A percentile compares a stretch with the other conserved stretches of the same genome.
Evolutionary conservation across 2,113 vertebrate species (phyloP).

Genomic region (Ia io): DNA sequence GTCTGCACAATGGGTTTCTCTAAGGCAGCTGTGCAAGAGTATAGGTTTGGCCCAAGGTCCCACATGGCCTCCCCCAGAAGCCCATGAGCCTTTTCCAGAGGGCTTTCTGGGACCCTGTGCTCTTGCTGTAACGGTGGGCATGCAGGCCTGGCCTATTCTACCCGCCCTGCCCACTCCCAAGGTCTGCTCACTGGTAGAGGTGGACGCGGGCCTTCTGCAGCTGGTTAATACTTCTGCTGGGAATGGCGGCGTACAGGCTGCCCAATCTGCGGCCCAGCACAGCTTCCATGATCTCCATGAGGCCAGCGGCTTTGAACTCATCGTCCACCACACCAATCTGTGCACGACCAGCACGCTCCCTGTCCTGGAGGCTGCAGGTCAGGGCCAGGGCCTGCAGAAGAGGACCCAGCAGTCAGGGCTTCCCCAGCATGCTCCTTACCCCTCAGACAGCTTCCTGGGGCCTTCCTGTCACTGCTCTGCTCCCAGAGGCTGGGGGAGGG

Average conservation of each 20-base stretch:
- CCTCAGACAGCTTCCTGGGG: neutral
- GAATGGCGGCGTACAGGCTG: rapidly evolving
- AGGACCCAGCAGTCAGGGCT: neutral
- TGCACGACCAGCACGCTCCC: slow-evolving; percentile 85
- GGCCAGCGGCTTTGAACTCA: slow-evolving; percentile 75
- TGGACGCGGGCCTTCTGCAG: slow-evolving; percentile 83
- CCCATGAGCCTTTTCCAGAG: neutral
- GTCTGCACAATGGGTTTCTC: neutral
- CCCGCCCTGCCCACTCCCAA: neutral
- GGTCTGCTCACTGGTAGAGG: slow-evolving; percentile 86
- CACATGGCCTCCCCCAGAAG: neutral
- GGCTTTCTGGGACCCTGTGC: neutral
- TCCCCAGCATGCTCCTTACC: rapidly evolving
- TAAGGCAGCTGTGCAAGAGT: neutral
- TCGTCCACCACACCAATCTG: slow-evolving; percentile 84
- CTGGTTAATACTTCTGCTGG: neutral
- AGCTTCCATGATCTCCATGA: slow-evolving; percentile 79
- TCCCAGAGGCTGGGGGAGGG: neutral
- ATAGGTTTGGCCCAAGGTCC: neutral
- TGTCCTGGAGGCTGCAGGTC: slow-evolving; percentile 87
- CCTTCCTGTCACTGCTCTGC: neutral
- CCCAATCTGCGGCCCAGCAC: slow-evolving; percentile 77
- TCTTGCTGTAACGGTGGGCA: neutral
- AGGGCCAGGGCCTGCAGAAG: slow-evolving; percentile 82
- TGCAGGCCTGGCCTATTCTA: neutral